Evolutionary conservation across 1,140 invertebrate species (phyloP).

Genomic region (Metopolophium dirhodum): DNA sequence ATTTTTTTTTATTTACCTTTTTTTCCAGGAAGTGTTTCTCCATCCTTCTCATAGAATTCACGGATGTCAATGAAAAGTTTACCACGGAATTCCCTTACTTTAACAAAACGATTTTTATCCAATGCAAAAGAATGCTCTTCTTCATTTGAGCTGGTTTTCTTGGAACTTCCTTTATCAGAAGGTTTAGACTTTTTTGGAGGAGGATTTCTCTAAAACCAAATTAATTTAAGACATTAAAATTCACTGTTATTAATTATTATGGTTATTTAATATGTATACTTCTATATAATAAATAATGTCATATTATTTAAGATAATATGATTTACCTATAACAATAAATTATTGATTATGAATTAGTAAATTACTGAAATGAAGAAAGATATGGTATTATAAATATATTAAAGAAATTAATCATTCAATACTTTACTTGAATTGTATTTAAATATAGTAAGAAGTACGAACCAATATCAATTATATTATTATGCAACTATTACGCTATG

Average conservation of each 20-base stretch:
- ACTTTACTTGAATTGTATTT: no score
- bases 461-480: no score
- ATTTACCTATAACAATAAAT: no score
- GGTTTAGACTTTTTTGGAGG: constrained; percentile 53
- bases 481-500: no score
- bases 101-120: constrained; percentile 66
- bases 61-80: constrained; percentile 68
- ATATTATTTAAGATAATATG: no score
- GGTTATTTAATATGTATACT: no score
- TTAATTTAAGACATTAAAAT: neutral
- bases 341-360: no score
- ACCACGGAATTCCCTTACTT: constrained; percentile 68
- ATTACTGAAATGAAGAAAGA: no score
- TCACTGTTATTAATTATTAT: neutral
- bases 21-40: constrained; percentile 67
- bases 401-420: no score
- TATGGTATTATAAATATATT: no score
- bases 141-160: constrained; percentile 58
- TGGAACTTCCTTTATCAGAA: constrained; percentile 1
- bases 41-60: constrained; percentile 68
- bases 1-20: constrained; percentile 64
- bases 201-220: constrained; percentile 55
- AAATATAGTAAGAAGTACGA: no score
- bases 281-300: no score
- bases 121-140: constrained; percentile 63